A percentile compares a stretch with the other conserved stretches of the same genome.
Evolutionary conservation across 2,888 invertebrate species (phyloP).

Genomic region (Gryllus longicercus): DNA sequence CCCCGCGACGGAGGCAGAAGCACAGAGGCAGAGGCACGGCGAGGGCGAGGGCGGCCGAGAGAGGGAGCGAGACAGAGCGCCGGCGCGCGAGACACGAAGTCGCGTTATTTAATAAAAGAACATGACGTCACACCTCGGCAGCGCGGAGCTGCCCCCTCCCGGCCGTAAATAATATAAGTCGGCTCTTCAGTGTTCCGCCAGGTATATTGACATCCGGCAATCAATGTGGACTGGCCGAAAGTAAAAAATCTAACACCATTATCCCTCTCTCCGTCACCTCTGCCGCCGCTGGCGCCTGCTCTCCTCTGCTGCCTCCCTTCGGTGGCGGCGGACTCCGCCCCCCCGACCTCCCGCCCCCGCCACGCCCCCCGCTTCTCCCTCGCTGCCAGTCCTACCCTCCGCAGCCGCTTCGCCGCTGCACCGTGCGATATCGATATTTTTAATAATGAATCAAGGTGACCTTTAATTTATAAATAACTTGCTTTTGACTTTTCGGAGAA

Average conservation of each 20-base stretch:
- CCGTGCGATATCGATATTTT: constrained; percentile 34
- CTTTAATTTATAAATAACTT: constrained; percentile 38
- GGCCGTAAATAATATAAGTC: not conserved
- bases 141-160: not conserved
- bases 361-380: not conserved
- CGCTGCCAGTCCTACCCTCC: not conserved
- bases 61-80: too few species aligned
- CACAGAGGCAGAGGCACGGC: too few species aligned
- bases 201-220: constrained; percentile 30
- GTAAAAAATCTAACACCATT: constrained; percentile 31
- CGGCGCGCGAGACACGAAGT: not conserved
- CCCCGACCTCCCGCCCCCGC: not conserved
- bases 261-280: not conserved
- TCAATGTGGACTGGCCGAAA: constrained; percentile 28
- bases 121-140: constrained; percentile 17
- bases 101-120: constrained; percentile 17
- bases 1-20: not conserved
- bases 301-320: too few species aligned
- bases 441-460: constrained; percentile 36
- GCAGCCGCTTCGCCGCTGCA: not conserved
- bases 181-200: constrained; percentile 20
- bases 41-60: too few species aligned
- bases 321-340: not conserved
- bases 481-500: constrained; percentile 37
- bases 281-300: not conserved